Percentiles rank a stretch among this genome's conserved stretches.
phyloP scores from a whole-genome alignment of 2,797 vertebrate genomes.

The Anableps anableps region DNA sequence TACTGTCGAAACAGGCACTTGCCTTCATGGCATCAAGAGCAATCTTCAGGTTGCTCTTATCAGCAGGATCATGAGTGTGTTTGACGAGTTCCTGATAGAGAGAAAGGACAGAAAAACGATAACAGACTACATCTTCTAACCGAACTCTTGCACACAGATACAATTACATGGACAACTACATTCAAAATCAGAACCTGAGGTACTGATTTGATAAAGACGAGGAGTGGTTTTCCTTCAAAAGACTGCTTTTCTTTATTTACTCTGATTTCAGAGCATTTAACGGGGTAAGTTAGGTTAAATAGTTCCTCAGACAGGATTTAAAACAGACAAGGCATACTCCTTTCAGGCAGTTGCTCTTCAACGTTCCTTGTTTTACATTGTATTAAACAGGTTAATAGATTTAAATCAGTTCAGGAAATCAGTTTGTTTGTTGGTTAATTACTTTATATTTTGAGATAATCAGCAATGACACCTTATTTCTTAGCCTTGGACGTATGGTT shows the following conservation, averaged over 20 bases:
- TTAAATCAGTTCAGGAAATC: neutral
- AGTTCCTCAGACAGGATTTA: neutral
- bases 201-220: neutral
- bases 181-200: neutral
- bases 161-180: neutral
- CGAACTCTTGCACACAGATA: neutral
- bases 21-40: slow-evolving; percentile 96
- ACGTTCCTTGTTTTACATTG: neutral
- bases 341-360: neutral
- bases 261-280: neutral
- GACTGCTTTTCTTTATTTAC: neutral
- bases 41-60: slow-evolving; percentile 89
- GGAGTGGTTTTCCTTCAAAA: neutral
- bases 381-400: neutral
- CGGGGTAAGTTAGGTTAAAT: neutral
- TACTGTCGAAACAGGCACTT: slow-evolving; percentile 53
- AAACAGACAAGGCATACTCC: neutral
- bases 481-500: neutral
- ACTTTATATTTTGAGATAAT: neutral
- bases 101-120: slow-evolving; percentile 24
- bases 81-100: slow-evolving; percentile 89
- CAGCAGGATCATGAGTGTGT: slow-evolving; percentile 86
- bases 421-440: neutral
- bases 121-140: neutral
- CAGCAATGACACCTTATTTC: neutral